phyloP scores from a whole-genome alignment of 2,888 invertebrate genomes.

The Drosophila ochracea region DNA sequence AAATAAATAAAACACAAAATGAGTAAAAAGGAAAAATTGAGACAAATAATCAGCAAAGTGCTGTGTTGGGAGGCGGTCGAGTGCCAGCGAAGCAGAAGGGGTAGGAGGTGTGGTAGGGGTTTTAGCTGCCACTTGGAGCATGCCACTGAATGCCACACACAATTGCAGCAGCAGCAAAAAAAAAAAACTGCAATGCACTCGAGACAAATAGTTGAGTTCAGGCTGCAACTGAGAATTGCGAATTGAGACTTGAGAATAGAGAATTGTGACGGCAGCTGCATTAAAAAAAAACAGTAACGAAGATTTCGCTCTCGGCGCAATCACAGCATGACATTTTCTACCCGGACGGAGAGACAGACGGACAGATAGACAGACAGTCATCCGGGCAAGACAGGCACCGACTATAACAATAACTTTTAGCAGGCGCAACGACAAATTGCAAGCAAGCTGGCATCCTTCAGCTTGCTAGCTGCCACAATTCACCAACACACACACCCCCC shows the following conservation, averaged over 20 bases:
- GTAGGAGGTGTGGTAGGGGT: neutral
- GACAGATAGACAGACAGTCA: conserved; percentile 45
- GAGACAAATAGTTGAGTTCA: conserved; percentile 61
- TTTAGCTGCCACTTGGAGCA: conserved; percentile 45
- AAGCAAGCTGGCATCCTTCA: conserved; percentile 47
- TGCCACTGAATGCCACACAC: conserved; percentile 53
- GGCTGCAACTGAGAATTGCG: conserved; percentile 4
- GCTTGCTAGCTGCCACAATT: neutral
- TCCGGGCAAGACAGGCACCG: conserved; percentile 19
- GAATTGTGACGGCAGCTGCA: conserved; percentile 34
- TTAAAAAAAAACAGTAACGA: conserved; percentile 17
- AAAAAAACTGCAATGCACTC: conserved; percentile 70
- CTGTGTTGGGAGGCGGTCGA: conserved; percentile 41
- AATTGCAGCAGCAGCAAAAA: conserved; percentile 43
- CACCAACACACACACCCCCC: neutral
- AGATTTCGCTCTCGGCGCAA: conserved; percentile 71
- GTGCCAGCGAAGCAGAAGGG: neutral
- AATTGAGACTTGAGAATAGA: conserved; percentile 8
- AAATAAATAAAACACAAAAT: conserved; percentile 20
- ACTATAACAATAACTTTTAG: conserved; percentile 57
- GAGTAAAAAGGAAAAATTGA: conserved; percentile 28
- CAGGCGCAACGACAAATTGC: conserved; percentile 55
- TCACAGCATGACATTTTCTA: conserved; percentile 70
- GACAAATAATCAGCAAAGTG: conserved; percentile 75
- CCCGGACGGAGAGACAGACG: conserved; percentile 31